Conservation (phyloP, 2,797 vertebrate genomes). For the Syndactyla subalaris region DNA sequence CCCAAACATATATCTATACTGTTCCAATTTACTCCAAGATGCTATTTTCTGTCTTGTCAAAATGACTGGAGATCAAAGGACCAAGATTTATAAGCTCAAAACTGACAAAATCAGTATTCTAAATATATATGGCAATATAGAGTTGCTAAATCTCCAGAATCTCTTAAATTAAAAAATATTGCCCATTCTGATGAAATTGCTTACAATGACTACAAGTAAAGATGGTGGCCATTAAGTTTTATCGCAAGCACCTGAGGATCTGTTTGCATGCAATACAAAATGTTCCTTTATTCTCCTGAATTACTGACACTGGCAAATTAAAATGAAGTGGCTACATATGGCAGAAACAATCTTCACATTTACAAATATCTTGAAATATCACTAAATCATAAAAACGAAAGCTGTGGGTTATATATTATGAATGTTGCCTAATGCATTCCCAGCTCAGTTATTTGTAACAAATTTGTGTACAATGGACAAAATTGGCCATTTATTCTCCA, state of each 20-base stretch:
- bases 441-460: slow-evolving; percentile 83
- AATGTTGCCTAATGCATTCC: slow-evolving; percentile 82
- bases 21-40: slow-evolving; percentile 79
- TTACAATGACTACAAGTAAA: slow-evolving; percentile 85
- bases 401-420: slow-evolving; percentile 83
- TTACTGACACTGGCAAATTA: slow-evolving; percentile 89
- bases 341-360: slow-evolving; percentile 84
- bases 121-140: slow-evolving; percentile 81
- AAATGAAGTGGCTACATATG: slow-evolving; percentile 90
- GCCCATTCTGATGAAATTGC: slow-evolving; percentile 85
- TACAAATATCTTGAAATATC: slow-evolving; percentile 86
- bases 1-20: slow-evolving; percentile 78
- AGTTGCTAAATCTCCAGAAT: slow-evolving; percentile 82
- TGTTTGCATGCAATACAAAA: slow-evolving; percentile 77
- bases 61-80: slow-evolving; percentile 81
- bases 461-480: slow-evolving; percentile 82
- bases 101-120: slow-evolving; percentile 83
- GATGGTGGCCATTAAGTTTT: slow-evolving; percentile 86
- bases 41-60: slow-evolving; percentile 78
- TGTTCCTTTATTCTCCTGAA: slow-evolving; percentile 80
- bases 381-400: slow-evolving; percentile 86
- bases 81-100: slow-evolving; percentile 84
- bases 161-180: slow-evolving; percentile 89
- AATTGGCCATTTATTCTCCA: slow-evolving; percentile 84
- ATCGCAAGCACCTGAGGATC: slow-evolving; percentile 84